Evolutionary conservation across 2,113 vertebrate genomes (phyloP).

Genomic region (Protobothrops flavoviridis): DNA sequence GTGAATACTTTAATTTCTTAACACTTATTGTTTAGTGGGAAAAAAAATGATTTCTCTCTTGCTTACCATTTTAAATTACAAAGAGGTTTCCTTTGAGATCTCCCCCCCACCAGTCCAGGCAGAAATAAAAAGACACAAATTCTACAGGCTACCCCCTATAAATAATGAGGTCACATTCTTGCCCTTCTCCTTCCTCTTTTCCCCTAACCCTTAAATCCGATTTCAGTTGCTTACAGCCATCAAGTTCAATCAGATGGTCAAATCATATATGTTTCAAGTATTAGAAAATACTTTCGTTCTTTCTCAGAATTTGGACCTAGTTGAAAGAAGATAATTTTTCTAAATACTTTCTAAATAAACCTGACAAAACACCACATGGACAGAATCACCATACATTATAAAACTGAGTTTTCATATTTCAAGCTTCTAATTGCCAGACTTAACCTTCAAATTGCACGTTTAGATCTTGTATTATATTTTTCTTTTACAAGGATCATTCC

Average conservation of each 20-base stretch:
- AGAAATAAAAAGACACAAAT: background rate
- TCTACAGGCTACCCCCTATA: background rate
- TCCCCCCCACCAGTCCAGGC: rapidly evolving
- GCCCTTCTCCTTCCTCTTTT: slow-evolving; percentile 6
- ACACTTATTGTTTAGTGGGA: background rate
- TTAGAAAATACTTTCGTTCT: slow-evolving; percentile 48
- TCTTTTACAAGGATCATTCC: background rate
- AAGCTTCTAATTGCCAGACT: background rate
- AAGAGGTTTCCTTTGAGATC: slow-evolving; percentile 14
- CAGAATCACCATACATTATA: background rate
- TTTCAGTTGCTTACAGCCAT: slow-evolving; percentile 14
- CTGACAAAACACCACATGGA: background rate
- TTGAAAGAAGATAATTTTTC: background rate
- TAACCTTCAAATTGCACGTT: background rate
- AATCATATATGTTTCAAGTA: slow-evolving; percentile 22
- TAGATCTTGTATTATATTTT: background rate
- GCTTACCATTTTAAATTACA: background rate
- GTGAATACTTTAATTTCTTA: background rate
- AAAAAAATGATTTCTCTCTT: background rate
- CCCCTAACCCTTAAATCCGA: slow-evolving; percentile 15
- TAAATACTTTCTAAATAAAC: background rate
- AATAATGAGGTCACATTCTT: slow-evolving; percentile 25
- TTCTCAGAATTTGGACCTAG: slow-evolving; percentile 20
- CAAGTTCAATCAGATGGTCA: slow-evolving; percentile 40
- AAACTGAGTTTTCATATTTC: background rate